These are phyloP conservation scores for Colletes collaris DNA, from an alignment of 2,888 invertebrate species.

Conservation along the genomic window DNA sequence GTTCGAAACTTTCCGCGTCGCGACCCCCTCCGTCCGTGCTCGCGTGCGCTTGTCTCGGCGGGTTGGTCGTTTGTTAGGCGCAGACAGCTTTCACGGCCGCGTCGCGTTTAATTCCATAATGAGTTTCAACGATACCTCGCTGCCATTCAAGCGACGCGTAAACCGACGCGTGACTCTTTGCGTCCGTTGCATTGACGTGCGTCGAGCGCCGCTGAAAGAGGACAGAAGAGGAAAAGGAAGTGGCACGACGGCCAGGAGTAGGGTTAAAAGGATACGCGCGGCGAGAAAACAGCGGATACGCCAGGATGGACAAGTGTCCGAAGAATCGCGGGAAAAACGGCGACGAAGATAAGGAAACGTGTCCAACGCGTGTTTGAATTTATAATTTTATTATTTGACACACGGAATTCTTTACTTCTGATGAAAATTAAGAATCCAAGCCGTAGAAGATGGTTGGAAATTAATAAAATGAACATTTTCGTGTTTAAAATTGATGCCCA, in stretches of 20 bases:
- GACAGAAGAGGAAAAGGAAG: not conserved
- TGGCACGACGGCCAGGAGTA: not conserved
- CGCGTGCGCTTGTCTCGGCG: slow-evolving; percentile 28
- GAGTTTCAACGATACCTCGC: slow-evolving; percentile 61
- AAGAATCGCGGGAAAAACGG: slow-evolving; percentile 1
- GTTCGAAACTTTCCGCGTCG: slow-evolving; percentile 43
- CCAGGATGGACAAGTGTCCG: not conserved
- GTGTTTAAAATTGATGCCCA: no score
- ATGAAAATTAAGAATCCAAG: no score
- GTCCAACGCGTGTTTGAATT: no score
- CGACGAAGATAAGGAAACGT: not conserved
- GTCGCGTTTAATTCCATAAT: slow-evolving; percentile 69
- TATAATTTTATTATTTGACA: no score
- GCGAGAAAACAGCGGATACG: not conserved
- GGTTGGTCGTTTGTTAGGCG: slow-evolving; percentile 60
- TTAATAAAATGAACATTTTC: no score
- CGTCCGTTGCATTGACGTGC: not conserved
- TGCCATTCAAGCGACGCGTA: slow-evolving; percentile 43
- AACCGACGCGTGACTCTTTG: slow-evolving; percentile 43
- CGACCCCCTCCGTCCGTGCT: not conserved
- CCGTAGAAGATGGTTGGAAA: no score
- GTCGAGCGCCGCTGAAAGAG: slow-evolving; percentile 23
- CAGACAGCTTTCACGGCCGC: slow-evolving; percentile 65
- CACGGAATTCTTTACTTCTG: no score
- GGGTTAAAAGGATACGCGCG: slow-evolving; percentile 27